These are phyloP conservation scores for Homarus americanus DNA, from an alignment of 1,140 invertebrate species.

Conservation along the genomic window DNA sequence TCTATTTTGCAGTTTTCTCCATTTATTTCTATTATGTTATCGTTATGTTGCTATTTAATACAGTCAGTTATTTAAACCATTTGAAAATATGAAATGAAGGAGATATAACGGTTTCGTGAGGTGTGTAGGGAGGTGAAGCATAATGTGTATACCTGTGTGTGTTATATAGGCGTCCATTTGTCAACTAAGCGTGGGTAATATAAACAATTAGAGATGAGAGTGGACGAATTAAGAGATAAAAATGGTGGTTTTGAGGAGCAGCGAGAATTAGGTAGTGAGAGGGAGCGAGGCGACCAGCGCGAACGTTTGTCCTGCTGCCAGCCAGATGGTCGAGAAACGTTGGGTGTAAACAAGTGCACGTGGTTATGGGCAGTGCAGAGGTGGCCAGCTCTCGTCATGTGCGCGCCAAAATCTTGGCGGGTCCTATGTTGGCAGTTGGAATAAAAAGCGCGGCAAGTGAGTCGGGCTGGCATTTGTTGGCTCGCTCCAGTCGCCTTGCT, in stretches of 20 bases:
- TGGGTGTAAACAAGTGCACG: constrained; percentile 73
- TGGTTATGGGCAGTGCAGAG: constrained; percentile 72
- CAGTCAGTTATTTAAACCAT: not conserved
- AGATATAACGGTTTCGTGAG: constrained; percentile 1
- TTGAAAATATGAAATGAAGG: not conserved
- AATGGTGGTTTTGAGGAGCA: constrained; percentile 23
- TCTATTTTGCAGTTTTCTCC: no score
- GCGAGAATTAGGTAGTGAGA: constrained; percentile 19
- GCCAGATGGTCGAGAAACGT: constrained; percentile 71
- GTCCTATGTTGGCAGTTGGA: constrained; percentile 75
- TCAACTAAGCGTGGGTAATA: not conserved
- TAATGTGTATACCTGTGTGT: no score
- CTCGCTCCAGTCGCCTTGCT: constrained; percentile 75
- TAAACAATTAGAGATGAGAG: constrained; percentile 32
- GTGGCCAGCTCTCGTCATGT: constrained; percentile 72
- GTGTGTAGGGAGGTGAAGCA: no score
- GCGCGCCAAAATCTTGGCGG: constrained; percentile 75
- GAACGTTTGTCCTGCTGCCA: constrained; percentile 69
- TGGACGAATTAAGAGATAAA: constrained; percentile 40
- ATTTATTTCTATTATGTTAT: no score
- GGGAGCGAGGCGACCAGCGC: constrained; percentile 52
- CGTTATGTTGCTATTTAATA: no score
- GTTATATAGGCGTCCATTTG: not conserved
- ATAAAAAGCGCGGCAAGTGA: constrained; percentile 75
- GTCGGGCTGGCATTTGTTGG: constrained; percentile 75